Base-by-base conservation (phyloP, 1,140 invertebrate species). In the Bombus polaris region DNA sequence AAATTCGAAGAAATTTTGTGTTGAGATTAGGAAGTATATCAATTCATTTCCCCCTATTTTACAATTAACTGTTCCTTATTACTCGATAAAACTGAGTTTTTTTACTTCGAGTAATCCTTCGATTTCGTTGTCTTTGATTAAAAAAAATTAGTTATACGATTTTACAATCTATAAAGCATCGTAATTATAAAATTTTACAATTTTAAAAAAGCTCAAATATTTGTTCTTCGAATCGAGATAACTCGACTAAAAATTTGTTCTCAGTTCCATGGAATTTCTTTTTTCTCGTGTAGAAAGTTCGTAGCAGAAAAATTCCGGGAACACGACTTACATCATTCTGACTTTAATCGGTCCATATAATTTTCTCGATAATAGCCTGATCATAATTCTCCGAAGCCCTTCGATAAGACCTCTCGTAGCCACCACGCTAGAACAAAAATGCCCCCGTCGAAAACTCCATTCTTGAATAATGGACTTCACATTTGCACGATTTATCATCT, bases 381-480 rank as follows among this genome's bases (percentile, higher is more conserved):
- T 47, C 83, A 85, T 85, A 80, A 85, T 71, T 85, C 83, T 85
- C 42, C 68, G 15, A 5, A 22, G 53, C 47, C 32, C 32, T 65
- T 85, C 83, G 83, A 85, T 85, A 85, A 85, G 83, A 73, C 83
- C 68, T 35, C 42, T 44, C 62, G 68, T 53, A 80, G 57, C 68
- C 62, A 72, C 72, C 76, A 65, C 57, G 42, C 32, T 72, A 15
- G 83, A 73, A 85, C 83, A 85, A 85, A 85, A 85, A 85, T 85
- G 77, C 76, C 68, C 39, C 68, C 68, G 83, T 79, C 83, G 76
- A 85, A 80, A 80, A 85, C 77, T 80, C 68, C 76, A 73, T 85
- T 47, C 76, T 28, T 89, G 88, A 89, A 89, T 89, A 89, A 89
- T 89, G 88, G 88, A 89, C 85, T 86, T 89, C 88, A 86, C 74